These are phyloP conservation scores for Hypanus sabinus DNA, from an alignment of 2,113 vertebrate genomes.

Conservation along the genomic window DNA sequence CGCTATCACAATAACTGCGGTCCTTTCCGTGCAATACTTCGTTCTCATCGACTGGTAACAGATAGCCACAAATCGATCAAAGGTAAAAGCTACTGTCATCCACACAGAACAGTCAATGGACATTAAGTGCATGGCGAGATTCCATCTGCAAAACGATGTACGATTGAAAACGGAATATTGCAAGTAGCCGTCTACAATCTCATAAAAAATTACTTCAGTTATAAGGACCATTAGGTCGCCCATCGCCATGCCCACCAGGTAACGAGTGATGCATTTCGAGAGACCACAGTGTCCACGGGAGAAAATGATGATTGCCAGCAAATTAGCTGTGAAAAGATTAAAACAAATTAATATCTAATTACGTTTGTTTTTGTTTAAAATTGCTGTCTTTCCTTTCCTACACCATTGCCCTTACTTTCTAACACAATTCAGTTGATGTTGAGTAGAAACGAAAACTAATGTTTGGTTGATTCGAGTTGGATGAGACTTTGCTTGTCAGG, in stretches of 20 bases:
- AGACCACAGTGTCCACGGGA: not conserved
- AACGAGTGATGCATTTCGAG: not conserved
- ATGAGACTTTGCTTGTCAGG: too few species aligned
- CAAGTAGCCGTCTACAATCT: not conserved
- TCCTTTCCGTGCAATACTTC: not conserved
- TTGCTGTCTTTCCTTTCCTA: too few species aligned
- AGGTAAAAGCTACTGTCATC: not conserved
- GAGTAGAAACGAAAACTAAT: too few species aligned
- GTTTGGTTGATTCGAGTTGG: too few species aligned
- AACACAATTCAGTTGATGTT: too few species aligned
- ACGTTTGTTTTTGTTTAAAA: too few species aligned
- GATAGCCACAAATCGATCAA: not conserved
- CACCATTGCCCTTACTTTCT: too few species aligned
- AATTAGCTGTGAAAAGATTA: not conserved
- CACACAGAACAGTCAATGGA: not conserved
- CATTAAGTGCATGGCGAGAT: not conserved
- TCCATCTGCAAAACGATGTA: not conserved
- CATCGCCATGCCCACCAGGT: not conserved
- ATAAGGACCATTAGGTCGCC: not conserved
- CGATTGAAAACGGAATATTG: not conserved
- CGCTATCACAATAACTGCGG: not conserved
- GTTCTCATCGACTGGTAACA: not conserved
- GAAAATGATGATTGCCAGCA: not conserved
- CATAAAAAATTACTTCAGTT: not conserved
- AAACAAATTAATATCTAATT: too few species aligned